Percentiles rank a stretch among this genome's conserved stretches.
Conservation (phyloP, 2,797 vertebrate species). For the Lithobates sylvaticus region DNA sequence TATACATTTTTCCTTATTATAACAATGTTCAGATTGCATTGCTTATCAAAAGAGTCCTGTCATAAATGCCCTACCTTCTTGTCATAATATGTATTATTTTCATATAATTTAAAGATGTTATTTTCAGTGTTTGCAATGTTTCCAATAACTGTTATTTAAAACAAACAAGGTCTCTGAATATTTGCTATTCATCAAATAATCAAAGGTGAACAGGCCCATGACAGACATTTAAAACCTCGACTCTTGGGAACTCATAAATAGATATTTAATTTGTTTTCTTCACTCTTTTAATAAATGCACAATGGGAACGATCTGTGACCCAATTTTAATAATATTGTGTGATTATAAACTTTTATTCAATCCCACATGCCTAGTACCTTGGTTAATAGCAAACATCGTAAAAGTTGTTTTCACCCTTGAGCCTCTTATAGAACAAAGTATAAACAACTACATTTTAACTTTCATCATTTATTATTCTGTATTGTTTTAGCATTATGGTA, state of each 20-base stretch:
- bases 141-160: background rate
- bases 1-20: too few species aligned
- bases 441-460: conserved; percentile 10
- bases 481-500: background rate
- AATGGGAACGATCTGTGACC: conserved; percentile 5
- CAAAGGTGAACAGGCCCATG: background rate
- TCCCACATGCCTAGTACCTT: conserved; percentile 25
- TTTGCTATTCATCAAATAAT: background rate
- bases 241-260: conserved; percentile 2
- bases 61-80: too few species aligned
- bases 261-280: conserved; percentile 32
- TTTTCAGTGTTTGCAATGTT: too few species aligned
- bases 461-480: conserved; percentile 26
- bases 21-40: too few species aligned
- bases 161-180: background rate
- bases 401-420: conserved; percentile 12
- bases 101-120: too few species aligned
- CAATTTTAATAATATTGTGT: conserved; percentile 38
- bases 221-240: background rate
- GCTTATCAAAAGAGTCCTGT: too few species aligned
- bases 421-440: conserved; percentile 6
- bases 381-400: background rate
- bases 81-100: too few species aligned
- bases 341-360: conserved; percentile 34
- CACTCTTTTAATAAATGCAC: conserved; percentile 26